Conservation (phyloP, 1,140 invertebrate genomes). For the Drosophila melanica region DNA sequence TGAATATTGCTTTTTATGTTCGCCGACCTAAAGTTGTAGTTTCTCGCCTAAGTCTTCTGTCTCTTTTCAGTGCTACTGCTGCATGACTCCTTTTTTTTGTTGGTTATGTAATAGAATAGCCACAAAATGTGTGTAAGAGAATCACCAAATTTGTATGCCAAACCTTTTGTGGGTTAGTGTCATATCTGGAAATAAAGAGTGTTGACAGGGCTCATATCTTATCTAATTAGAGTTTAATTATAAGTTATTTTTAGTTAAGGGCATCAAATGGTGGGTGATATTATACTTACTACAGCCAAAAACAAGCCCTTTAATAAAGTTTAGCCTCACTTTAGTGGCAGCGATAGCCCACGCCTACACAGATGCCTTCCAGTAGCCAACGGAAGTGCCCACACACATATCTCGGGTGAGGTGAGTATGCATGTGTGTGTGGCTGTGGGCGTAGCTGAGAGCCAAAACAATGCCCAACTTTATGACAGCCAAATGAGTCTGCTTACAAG, state of each 20-base stretch:
- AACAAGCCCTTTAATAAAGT: conserved; percentile 1
- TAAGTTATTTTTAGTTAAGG: no score
- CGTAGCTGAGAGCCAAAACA: background rate
- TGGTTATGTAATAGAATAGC: conserved; percentile 6
- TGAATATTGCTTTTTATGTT: conserved; percentile 5
- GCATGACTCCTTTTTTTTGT: no score
- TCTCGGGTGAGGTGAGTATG: background rate
- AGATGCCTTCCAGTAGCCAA: background rate
- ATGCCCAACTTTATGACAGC: background rate
- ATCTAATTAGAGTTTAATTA: no score
- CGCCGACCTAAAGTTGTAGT: conserved; percentile 9
- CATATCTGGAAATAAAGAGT: no score
- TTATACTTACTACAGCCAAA: background rate
- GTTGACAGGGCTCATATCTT: no score
- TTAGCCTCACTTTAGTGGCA: background rate
- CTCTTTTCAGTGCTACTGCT: background rate
- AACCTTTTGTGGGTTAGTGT: no score
- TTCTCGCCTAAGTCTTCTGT: conserved; percentile 61
- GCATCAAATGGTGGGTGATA: no score
- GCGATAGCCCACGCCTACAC: background rate
- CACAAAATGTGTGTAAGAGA: background rate
- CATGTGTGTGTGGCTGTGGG: background rate
- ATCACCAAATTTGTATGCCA: background rate
- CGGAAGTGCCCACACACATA: conserved; percentile 7
- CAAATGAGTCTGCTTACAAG: background rate